Base-by-base conservation (phyloP, 2,888 invertebrate species). In the Meta bourneti region DNA sequence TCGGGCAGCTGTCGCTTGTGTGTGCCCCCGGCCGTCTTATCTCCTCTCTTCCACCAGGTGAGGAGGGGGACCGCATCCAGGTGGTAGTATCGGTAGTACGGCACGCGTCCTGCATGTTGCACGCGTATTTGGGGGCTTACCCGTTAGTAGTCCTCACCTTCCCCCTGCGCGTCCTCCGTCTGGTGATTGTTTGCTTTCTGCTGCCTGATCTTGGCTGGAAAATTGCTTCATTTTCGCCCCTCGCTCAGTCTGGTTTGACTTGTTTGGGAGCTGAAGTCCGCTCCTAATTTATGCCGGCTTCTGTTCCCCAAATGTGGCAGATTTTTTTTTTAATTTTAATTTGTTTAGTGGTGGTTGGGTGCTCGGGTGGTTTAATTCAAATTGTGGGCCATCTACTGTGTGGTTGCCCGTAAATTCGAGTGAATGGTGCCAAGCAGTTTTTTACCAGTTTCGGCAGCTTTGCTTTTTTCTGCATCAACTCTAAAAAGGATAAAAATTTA, bases 51-150 rank as follows among this genome's bases (percentile, higher is more conserved):
- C 84, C 80, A 69, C 90, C 90, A 90, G 90, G 90, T 90, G 90
- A 90, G 85, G 20, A 54, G 69, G 72, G 89, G 70, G 89, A 79
- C 48, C 78, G 74, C 72, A 54, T 88, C 91, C 91, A 91, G 91
- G 91, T 91, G 91, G 82, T 87, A 69, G 91, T 16, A 71, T 54
- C 81, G 19, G 87, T 87, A 83, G 91, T 91, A 91, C 77, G 91
- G 91, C 91, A 91, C 91, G 91, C 91, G 91, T 91, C 82, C 87
- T 87, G 87, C 81, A 91, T 91, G 87, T 83, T 91, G 83, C 82
- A 77, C 87, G 78, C 86, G 90, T 72, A 74, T 34, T 19, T 48
- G 8, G 16, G 20, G 71, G 75, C 54, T 49, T 79, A 78, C 87
- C 88, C 74, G 88, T 88, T 81, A 81, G 81, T 75, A 75, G 75